Percentiles rank a stretch among this genome's conserved stretches.
These are phyloP conservation scores for Lasaia peninsularis DNA, from an alignment of 1,140 invertebrate genomes.

Conservation along the genomic window DNA sequence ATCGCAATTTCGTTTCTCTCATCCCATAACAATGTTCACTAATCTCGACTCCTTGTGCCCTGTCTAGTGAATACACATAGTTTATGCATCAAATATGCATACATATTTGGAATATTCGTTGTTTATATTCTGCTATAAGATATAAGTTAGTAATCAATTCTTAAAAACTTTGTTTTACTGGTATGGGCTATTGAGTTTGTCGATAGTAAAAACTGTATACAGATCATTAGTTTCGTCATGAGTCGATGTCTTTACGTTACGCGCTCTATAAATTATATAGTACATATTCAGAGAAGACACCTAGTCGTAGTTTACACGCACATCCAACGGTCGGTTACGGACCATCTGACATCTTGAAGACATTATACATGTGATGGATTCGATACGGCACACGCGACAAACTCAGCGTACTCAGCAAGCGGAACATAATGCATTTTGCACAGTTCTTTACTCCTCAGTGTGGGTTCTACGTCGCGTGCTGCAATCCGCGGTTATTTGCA, in stretches of 20 bases:
- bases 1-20: no score
- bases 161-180: neutral
- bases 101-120: no score
- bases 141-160: no score
- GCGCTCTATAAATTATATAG: constrained; percentile 68
- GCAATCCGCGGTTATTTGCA: constrained; percentile 39
- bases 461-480: constrained; percentile 49
- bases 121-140: no score
- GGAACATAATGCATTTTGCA: constrained; percentile 56
- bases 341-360: constrained; percentile 42
- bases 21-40: no score
- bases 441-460: constrained; percentile 47
- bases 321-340: constrained; percentile 40
- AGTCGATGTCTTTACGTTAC: constrained; percentile 57
- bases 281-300: constrained; percentile 47
- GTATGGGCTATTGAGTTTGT: constrained; percentile 60
- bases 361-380: constrained; percentile 46
- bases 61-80: no score
- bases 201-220: constrained; percentile 7
- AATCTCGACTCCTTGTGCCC: no score
- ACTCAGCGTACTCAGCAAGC: constrained; percentile 37
- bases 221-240: constrained; percentile 22
- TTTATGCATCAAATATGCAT: no score
- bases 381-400: constrained; percentile 46
- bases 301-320: constrained; percentile 27